Evolutionary conservation across 2,113 vertebrate genomes (phyloP), one percentile per base, ranked within the genome.

Genomic region (Gobius niger): DNA sequence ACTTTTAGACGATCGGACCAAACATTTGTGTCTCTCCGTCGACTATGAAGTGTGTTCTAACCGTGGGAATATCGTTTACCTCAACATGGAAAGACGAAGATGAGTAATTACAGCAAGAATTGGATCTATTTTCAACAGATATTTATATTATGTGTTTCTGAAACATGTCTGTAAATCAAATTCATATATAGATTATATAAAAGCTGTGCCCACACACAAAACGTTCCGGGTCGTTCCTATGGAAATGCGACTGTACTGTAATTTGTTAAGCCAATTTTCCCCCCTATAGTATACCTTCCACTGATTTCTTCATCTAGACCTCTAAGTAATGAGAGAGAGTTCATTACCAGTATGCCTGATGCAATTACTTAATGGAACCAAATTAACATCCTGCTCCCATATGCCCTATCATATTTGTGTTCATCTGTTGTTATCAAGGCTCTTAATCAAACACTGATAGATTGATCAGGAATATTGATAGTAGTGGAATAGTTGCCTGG

Each of bases 321-420:
- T 87, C 72, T 73, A 80, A 83, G 86, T 89, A 90, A 89, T 89
- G 83, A 88, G 56, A 87, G 83, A 88, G 56, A 87, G 81, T 85
- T 89, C 88, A 89, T 91, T 86, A 90, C 72, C 53, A 88, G 71
- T 77, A 87, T 86, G 88, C 69, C 75, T 87, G 77, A 88, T 85
- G 82, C 83, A 84, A 91, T 92, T 89, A 88, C 85, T 81, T 75
- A 90, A 89, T 88, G 72, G 65, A 78, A 83, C 80, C 76, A 77
- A 87, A 89, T 91, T 84, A 86, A 85, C 83, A 87, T 71, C 77
- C 68, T 16, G 54, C 80, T 85, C 81, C 80, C 76, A 77, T 75
- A 78, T 74, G 75, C 72, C 72, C 49, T 71, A 19, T 85, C 88
- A 82, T 85, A 82, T 76, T 82, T 78, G 61, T 54, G 10, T 68